Evolutionary conservation across 2,113 vertebrate species (phyloP).

Genomic region (Hymenochirus boettgeri): DNA sequence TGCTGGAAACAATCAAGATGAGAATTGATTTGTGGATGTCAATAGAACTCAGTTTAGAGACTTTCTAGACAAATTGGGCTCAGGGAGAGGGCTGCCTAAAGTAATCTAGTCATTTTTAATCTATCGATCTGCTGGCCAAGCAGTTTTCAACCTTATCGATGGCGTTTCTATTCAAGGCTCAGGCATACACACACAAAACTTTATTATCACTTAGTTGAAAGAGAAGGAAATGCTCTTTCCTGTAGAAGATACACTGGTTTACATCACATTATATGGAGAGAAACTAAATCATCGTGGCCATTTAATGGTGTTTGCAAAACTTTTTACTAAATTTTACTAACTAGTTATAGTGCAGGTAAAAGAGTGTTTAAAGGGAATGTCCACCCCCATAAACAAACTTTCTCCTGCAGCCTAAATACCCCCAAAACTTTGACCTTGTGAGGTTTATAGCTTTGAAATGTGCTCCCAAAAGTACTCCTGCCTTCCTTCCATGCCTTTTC

Average conservation of each 20-base stretch:
- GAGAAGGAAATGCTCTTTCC: not conserved
- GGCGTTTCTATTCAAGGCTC: conserved; percentile 44
- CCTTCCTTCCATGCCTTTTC: no score
- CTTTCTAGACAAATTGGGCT: conserved; percentile 66
- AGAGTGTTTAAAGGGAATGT: no score
- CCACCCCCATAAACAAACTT: no score
- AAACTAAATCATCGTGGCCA: no score
- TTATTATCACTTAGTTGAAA: conserved; percentile 15
- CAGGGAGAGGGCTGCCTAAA: conserved; percentile 57
- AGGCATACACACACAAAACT: not conserved
- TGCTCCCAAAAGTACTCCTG: no score
- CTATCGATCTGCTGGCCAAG: conserved; percentile 62
- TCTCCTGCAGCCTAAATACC: no score
- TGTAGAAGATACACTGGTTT: not conserved
- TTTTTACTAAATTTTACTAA: no score
- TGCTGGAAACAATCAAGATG: conserved; percentile 77
- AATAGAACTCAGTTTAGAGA: conserved; percentile 56
- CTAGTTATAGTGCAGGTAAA: no score
- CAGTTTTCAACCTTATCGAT: conserved; percentile 52
- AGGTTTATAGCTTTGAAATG: no score
- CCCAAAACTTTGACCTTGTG: no score
- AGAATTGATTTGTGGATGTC: conserved; percentile 75
- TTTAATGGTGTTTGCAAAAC: no score
- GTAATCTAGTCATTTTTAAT: conserved; percentile 61
- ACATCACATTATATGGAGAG: no score